These are phyloP conservation scores for Lagopus muta DNA, from an alignment of 2,113 vertebrate genomes.

Conservation along the genomic window DNA sequence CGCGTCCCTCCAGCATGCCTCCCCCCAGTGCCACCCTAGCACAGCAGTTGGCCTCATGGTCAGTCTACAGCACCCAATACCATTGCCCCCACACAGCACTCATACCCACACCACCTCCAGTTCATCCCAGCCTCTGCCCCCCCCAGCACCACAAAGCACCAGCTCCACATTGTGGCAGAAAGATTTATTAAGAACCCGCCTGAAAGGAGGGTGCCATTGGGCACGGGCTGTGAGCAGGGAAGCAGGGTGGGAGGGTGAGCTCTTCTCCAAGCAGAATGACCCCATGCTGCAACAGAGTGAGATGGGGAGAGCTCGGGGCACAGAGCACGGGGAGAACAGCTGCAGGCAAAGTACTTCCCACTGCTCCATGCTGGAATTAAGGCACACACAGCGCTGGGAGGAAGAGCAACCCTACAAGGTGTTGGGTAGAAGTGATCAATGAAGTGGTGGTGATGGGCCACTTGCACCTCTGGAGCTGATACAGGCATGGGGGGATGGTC, in stretches of 20 bases:
- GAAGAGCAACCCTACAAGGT: not conserved
- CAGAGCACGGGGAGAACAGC: no score
- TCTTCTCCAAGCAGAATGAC: not conserved
- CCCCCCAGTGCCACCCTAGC: not conserved
- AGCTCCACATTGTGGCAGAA: not conserved
- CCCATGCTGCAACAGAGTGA: not conserved
- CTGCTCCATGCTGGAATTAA: not conserved
- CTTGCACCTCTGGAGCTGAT: not conserved
- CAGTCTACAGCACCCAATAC: not conserved
- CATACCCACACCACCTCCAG: rapidly evolving
- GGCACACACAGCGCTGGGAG: not conserved
- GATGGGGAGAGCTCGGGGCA: rapidly evolving
- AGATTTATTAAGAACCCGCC: conserved; percentile 64
- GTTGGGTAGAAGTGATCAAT: not conserved
- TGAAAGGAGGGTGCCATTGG: not conserved
- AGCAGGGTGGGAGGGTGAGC: not conserved
- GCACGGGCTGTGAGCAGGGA: rapidly evolving
- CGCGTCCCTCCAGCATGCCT: no score
- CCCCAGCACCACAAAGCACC: not conserved
- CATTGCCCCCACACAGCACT: rapidly evolving
- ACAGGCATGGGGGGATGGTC: not conserved
- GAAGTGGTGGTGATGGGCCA: not conserved
- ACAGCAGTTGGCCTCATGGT: not conserved
- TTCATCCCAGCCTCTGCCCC: not conserved
- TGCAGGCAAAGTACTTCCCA: not conserved